Base-by-base conservation (phyloP, 2,888 invertebrate genomes). In the Pachycephus smyrnensis region DNA sequence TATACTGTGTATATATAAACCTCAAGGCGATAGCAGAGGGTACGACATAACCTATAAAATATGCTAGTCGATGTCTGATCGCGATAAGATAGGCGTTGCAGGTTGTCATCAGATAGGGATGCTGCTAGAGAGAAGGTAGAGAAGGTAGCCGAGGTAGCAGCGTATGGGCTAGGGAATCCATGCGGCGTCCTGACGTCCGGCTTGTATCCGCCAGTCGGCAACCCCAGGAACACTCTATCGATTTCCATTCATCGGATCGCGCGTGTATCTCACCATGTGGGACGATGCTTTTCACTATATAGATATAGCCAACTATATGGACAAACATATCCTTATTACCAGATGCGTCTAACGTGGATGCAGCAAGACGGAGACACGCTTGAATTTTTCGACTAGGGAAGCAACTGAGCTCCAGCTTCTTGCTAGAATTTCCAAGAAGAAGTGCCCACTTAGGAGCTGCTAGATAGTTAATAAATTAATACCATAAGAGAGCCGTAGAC, bases 381-480 rank as follows among this genome's bases (percentile, higher is more conserved):
- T 55, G 55, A 55, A 55, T 55, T 55, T 55, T 55, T 55, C 55
- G 23, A 55, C 55, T 55, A 23, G 55, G 55, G 23, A 55, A 55
- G 23, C 55, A 55, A 55, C 23, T 2, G 2, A 23, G 55, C 55
- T 55, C 55, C 23, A 55, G 55, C 55, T 55, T 55, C 55, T 55
- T 55, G 55, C 55, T 55, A 55, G 9, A 23, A 55, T 23, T 55
- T 55, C 23, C 55, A 23, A 55, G 55, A 55, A 55, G 55, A 55
- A 55, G 55, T 55, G 23, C 55, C 55, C 55, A 55, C 55, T 55
- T 55, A 55, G 55, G 55, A 55, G 55, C 55, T 55, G 55, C 55
- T 23, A 9, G 55, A 76, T 80, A 80, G 84, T 81, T 85, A 84
- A 85, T 85, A 85, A 85, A 85, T 85, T 85, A 85, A 83, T 80